Evolutionary conservation across 2,888 invertebrate genomes (phyloP).

Genomic region (Creontiades dilutus): DNA sequence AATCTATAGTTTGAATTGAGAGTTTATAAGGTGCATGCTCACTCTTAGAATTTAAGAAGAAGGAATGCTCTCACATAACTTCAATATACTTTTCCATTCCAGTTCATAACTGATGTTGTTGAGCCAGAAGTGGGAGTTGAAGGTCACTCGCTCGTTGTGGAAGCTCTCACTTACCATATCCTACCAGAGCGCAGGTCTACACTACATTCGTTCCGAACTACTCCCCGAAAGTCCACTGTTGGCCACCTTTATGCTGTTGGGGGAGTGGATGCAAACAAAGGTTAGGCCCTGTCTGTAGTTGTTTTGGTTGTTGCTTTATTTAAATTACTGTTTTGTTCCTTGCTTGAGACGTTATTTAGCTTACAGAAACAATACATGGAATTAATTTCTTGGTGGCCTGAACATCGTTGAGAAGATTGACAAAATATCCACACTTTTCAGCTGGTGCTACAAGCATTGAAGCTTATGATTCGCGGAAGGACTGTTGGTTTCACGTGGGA

Average conservation of each 20-base stretch:
- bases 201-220: constrained; percentile 88
- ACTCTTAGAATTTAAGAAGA: no score
- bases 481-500: constrained; percentile 88
- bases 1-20: constrained; percentile 57
- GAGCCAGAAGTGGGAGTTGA: constrained; percentile 85
- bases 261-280: constrained; percentile 95
- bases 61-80: no score
- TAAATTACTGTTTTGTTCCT: no score
- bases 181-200: constrained; percentile 90
- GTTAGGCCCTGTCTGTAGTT: constrained; percentile 77
- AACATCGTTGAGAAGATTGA: no score
- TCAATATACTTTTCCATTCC: constrained; percentile 76
- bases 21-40: no score
- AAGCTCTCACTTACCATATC: constrained; percentile 95
- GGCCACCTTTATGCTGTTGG: constrained; percentile 93
- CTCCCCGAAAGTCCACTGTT: constrained; percentile 94
- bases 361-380: no score
- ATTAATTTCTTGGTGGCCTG: no score
- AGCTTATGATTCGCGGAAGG: constrained; percentile 90
- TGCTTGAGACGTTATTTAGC: no score
- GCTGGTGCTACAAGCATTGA: constrained; percentile 93
- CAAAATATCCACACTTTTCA: constrained; percentile 73
- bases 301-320: no score
- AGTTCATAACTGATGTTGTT: constrained; percentile 94
- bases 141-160: constrained; percentile 94